Evolutionary conservation across 23 tunicate genomes (phyloP).

Genomic region (Oikopleura vanhoeffeni): DNA sequence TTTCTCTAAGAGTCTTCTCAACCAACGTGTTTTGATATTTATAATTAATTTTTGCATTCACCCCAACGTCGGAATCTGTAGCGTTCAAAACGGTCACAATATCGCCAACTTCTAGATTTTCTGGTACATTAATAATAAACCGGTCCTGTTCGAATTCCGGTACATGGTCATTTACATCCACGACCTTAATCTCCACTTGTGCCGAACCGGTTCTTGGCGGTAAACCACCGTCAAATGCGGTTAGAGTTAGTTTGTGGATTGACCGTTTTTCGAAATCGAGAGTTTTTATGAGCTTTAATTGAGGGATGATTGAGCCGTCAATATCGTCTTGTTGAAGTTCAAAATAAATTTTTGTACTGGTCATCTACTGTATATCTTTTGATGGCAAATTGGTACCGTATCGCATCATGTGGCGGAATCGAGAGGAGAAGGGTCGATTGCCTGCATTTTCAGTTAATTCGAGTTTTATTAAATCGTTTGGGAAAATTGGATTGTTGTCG

Average conservation of each 20-base stretch:
- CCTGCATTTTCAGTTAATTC: not conserved
- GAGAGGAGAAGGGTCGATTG: not conserved
- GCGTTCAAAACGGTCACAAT: not conserved
- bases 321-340: not conserved
- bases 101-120: not conserved
- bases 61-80: not conserved
- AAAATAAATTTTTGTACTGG: not conserved
- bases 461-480: not conserved
- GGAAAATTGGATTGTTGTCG: not conserved
- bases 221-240: not conserved
- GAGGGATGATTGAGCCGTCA: not conserved
- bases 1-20: not conserved
- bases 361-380: not conserved
- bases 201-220: not conserved
- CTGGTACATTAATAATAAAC: not conserved
- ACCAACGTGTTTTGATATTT: not conserved
- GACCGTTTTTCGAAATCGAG: not conserved
- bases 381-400: not conserved
- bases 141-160: not conserved
- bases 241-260: not conserved
- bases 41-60: not conserved
- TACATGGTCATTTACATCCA: not conserved
- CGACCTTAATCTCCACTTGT: not conserved
- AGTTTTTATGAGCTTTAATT: not conserved
- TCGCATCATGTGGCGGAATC: not conserved